phyloP scores from a whole-genome alignment of 1,140 invertebrate species.

The Chionoecetes opilio region DNA sequence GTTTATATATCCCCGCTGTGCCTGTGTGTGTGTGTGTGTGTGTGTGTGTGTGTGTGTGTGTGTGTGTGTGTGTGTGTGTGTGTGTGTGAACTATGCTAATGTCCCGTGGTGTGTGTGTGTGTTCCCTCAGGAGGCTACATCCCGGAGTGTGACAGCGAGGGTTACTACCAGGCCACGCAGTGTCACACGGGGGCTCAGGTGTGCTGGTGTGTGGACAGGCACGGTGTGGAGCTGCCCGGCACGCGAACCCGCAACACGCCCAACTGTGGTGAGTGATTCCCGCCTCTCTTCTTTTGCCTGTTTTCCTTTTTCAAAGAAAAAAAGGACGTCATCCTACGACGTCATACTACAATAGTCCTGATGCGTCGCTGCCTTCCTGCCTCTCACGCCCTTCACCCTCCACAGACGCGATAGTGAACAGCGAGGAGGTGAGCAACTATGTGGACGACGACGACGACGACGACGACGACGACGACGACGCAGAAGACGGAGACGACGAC shows the following conservation, averaged over 20 bases:
- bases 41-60: constrained; percentile 3
- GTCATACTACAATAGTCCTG: no score
- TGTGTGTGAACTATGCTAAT: not conserved
- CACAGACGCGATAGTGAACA: constrained; percentile 71
- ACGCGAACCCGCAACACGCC: constrained; percentile 93
- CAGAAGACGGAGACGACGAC: constrained; percentile 86
- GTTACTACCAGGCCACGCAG: constrained; percentile 93
- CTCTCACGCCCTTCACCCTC: not conserved
- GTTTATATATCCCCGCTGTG: not conserved
- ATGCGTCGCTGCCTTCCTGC: no score
- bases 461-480: constrained; percentile 83
- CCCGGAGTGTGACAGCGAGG: constrained; percentile 93
- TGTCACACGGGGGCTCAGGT: constrained; percentile 92
- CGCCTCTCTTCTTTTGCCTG: no score
- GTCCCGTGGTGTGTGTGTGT: not conserved
- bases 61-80: not conserved
- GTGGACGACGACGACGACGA: constrained; percentile 86
- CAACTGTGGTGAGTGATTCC: constrained; percentile 90
- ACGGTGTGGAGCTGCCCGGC: constrained; percentile 94
- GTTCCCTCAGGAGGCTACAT: constrained; percentile 88
- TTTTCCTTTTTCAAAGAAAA: no score
- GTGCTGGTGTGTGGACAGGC: constrained; percentile 97
- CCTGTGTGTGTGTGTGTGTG: constrained; percentile 16
- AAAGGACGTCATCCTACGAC: no score
- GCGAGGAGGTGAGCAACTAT: constrained; percentile 83